Conservation (phyloP, 2,113 vertebrate genomes). For the Oxyura jamaicensis region DNA sequence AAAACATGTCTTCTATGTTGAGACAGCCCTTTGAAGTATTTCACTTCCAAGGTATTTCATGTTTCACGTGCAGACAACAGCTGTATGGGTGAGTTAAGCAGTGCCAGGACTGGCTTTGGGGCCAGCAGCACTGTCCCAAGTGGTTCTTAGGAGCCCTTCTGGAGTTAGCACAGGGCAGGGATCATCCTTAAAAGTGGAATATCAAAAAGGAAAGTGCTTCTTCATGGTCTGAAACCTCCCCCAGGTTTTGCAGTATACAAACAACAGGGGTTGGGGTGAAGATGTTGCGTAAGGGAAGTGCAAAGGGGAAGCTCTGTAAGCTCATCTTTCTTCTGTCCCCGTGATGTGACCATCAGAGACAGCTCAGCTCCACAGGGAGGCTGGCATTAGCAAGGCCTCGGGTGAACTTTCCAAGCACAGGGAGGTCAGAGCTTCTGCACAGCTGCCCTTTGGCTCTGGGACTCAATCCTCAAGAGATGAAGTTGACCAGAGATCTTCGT, state of each 20-base stretch:
- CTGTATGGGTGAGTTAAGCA: not conserved
- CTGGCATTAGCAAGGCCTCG: rapidly evolving
- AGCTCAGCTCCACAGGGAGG: not conserved
- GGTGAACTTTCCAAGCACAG: slow-evolving; percentile 7
- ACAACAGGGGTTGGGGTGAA: not conserved
- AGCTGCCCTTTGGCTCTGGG: not conserved
- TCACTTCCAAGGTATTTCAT: not conserved
- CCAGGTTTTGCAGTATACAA: not conserved
- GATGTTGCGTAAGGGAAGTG: not conserved
- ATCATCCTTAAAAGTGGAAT: not conserved
- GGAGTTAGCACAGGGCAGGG: not conserved
- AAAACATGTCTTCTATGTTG: not conserved
- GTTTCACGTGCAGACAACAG: not conserved
- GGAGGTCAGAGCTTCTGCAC: not conserved
- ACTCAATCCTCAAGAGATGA: not conserved
- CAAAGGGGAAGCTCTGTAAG: not conserved
- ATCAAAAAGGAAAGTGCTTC: not conserved
- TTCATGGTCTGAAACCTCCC: not conserved
- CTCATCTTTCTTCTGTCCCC: not conserved
- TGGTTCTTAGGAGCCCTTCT: not conserved
- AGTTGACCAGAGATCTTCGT: slow-evolving; percentile 41
- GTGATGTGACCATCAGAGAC: not conserved
- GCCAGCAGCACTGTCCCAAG: not conserved
- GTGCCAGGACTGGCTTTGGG: not conserved
- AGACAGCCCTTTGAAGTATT: not conserved